A percentile compares a stretch with the other conserved stretches of the same genome.
phyloP scores from a whole-genome alignment of 2,113 vertebrate genomes.

The Nothobranchius furzeri region DNA sequence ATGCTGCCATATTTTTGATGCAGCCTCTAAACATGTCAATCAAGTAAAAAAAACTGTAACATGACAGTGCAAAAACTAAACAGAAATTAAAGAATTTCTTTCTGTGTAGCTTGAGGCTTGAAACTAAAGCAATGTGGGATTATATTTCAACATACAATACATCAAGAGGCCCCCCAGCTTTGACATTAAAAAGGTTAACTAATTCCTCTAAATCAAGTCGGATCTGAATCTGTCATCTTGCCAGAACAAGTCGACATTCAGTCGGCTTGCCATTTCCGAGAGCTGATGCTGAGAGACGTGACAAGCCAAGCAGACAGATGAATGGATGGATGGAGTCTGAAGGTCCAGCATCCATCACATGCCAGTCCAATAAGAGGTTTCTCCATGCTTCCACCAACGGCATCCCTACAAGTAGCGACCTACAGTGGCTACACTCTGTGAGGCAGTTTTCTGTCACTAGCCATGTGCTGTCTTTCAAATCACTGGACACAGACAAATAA shows the following conservation, averaged over 20 bases:
- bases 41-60: neutral
- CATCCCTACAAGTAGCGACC: slow-evolving; percentile 7
- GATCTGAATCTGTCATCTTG: slow-evolving; percentile 73
- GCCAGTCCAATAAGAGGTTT: slow-evolving; percentile 36
- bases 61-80: slow-evolving; percentile 47
- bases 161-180: slow-evolving; percentile 51
- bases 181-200: slow-evolving; percentile 81
- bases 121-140: slow-evolving; percentile 54
- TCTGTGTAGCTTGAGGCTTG: slow-evolving; percentile 45
- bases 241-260: slow-evolving; percentile 50
- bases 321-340: slow-evolving; percentile 58
- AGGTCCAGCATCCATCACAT: slow-evolving; percentile 68
- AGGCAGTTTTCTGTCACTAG: slow-evolving; percentile 46
- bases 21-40: slow-evolving; percentile 47
- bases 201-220: slow-evolving; percentile 76
- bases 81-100: slow-evolving; percentile 40
- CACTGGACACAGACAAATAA: slow-evolving; percentile 32
- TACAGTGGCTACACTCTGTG: slow-evolving; percentile 34
- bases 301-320: slow-evolving; percentile 55
- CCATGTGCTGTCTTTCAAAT: slow-evolving; percentile 58
- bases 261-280: slow-evolving; percentile 54
- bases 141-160: slow-evolving; percentile 58
- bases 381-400: slow-evolving; percentile 25
- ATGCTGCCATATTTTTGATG: slow-evolving; percentile 24
- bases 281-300: slow-evolving; percentile 54